Evolutionary conservation across 2,797 vertebrate genomes (phyloP), one percentile per base, ranked within the genome.

Genomic region (Poeciliopsis infans): DNA sequence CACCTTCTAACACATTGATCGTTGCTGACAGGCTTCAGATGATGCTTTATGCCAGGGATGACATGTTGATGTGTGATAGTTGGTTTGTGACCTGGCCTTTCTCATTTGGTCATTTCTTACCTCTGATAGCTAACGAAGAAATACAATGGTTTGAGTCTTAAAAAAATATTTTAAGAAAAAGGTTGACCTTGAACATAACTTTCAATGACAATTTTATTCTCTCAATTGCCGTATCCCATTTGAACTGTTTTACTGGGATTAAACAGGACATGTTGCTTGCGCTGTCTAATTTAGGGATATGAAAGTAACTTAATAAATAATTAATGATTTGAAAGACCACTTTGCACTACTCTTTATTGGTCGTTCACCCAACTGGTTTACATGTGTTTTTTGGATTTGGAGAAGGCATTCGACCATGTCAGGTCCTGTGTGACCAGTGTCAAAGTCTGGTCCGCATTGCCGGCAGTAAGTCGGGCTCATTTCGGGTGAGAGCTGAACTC

Each of bases 1-100:
- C 83, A 78, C 82, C 82, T 79, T 78, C 75, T 82, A 82, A 77
- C 6, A 31, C 74, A 93, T 88, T 77, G 90, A 95, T 93, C 55
- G 7, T 57, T 64, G 80, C 86, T 81, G 80, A 80, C 82, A 86
- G 85, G 82, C 87, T 89, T 78, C 66, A 88, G 79, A 83, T 79
- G 79, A 87, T 85, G 77, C 53, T 80, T 76, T 79, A 85, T 82
- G 82, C 72, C 59, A 41, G 80, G 61, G 71, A 61, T 31, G 71
- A 79, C 81, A 76, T 84, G 83, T 83, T 85, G 81, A 79, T 83
- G 85, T 76, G 70, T 4, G 25, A n/a, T 55, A 11, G 53, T 12
- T n/a, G 53, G 23, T n/a, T 55, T n/a, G 25, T 55, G 53, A 55
- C 53, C 23, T n/a, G 12, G 10, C 53, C 53, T n/a, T 55, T n/a